phyloP scores from a whole-genome alignment of 2,113 vertebrate species.

The Vulpes vulpes region DNA sequence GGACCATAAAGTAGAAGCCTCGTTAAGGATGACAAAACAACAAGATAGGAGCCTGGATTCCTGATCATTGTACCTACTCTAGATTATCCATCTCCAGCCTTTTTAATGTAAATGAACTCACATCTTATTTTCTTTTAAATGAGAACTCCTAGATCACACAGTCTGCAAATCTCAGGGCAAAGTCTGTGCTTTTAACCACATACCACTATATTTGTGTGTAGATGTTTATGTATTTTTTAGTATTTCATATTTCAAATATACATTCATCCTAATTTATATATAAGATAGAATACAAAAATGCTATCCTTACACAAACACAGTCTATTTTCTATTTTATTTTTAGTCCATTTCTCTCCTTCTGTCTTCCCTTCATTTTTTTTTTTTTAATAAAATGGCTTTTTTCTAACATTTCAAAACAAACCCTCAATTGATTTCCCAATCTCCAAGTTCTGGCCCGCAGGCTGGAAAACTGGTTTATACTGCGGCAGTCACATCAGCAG shows the following conservation, averaged over 20 bases:
- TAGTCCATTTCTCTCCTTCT: neutral
- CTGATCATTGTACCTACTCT: neutral
- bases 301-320: neutral
- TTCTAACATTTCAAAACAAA: neutral
- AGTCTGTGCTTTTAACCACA: neutral
- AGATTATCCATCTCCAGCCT: neutral
- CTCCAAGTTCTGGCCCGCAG: accelerated
- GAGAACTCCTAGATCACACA: neutral
- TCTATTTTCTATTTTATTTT: slow-evolving; percentile 1
- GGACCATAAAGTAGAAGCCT: neutral
- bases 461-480: too few species aligned
- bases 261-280: too few species aligned
- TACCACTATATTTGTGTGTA: neutral
- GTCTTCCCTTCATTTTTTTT: neutral
- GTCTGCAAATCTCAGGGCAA: neutral
- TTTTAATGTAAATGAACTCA: neutral
- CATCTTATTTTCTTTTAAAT: neutral
- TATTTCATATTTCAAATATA: neutral
- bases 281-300: neutral
- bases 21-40: neutral
- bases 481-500: neutral
- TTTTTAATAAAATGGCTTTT: neutral
- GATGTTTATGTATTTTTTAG: neutral
- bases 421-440: neutral
- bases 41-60: neutral